Percentiles rank a stretch among this genome's conserved stretches.
phyloP scores from a whole-genome alignment of 2,797 vertebrate genomes.

The Lophotriccus pileatus region DNA sequence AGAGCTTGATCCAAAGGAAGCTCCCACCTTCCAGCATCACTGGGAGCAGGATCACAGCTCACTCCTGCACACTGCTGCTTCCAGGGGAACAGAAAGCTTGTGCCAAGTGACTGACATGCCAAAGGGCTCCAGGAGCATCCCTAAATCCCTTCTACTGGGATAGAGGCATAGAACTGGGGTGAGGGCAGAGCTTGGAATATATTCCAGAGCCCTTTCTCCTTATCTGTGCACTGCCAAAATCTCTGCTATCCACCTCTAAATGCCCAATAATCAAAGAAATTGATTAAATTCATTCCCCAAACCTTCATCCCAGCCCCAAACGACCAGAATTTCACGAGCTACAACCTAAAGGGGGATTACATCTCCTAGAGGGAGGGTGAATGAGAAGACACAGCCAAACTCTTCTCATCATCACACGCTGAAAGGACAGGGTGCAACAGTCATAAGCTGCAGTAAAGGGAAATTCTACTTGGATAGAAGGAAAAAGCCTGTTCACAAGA shows the following conservation, averaged over 20 bases:
- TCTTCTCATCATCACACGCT: background rate
- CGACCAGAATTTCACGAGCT: accelerated
- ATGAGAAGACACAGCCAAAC: background rate
- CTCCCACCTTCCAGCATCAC: background rate
- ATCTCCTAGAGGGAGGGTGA: background rate
- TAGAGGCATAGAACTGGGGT: background rate
- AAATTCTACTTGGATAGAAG: background rate
- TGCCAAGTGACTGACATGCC: background rate
- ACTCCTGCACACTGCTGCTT: background rate
- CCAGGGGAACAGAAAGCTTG: background rate
- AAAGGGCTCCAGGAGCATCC: background rate
- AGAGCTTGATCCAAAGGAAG: background rate
- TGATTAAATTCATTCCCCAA: background rate
- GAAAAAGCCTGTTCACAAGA: constrained; percentile 7
- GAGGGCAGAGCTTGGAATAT: background rate
- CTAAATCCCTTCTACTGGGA: background rate
- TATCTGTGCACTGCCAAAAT: background rate
- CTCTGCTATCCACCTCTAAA: background rate
- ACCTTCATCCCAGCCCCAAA: background rate
- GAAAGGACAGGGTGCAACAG: background rate
- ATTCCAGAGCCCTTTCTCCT: background rate
- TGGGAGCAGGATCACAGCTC: background rate
- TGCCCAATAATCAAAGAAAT: background rate
- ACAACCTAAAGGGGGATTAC: background rate
- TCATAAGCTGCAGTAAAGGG: background rate